A percentile compares a stretch with the other conserved stretches of the same genome.
phyloP scores from a whole-genome alignment of 64 coral and sea anemone genomes.

The Acropora tenuis region DNA sequence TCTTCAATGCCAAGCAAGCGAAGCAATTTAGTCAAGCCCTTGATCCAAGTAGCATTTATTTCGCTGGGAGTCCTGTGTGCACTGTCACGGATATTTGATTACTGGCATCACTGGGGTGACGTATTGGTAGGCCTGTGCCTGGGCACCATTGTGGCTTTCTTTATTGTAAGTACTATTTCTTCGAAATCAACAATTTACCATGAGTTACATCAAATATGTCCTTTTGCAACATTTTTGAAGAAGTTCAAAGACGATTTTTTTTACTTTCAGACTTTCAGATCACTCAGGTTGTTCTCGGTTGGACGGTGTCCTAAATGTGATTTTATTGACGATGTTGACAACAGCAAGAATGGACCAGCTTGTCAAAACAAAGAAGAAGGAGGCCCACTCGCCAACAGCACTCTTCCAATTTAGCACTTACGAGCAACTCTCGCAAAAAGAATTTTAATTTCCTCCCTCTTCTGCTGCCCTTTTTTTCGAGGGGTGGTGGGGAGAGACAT shows the following conservation, averaged over 20 bases:
- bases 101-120: constrained; percentile 92
- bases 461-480: too few relatives aligned
- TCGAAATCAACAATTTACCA: background rate
- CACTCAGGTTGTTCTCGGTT: constrained; percentile 30
- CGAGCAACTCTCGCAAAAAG: too few relatives aligned
- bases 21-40: constrained; percentile 77
- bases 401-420: background rate
- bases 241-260: too few relatives aligned
- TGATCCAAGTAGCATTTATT: constrained; percentile 72
- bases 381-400: background rate
- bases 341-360: background rate
- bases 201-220: too few relatives aligned
- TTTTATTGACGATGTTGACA: background rate
- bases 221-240: too few relatives aligned
- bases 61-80: constrained; percentile 75
- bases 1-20: constrained; percentile 78
- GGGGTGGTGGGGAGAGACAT: too few relatives aligned
- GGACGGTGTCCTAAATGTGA: constrained; percentile 7
- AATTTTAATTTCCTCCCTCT: too few relatives aligned
- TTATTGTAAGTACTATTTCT: constrained; percentile 62
- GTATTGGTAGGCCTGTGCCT: constrained; percentile 73
- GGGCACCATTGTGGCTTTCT: constrained; percentile 81
- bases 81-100: constrained; percentile 85
- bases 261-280: constrained; percentile 9
- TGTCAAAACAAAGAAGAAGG: background rate